Base-by-base conservation (phyloP, 92 coral and sea anemone genomes). In the Heliopora coerulea region DNA sequence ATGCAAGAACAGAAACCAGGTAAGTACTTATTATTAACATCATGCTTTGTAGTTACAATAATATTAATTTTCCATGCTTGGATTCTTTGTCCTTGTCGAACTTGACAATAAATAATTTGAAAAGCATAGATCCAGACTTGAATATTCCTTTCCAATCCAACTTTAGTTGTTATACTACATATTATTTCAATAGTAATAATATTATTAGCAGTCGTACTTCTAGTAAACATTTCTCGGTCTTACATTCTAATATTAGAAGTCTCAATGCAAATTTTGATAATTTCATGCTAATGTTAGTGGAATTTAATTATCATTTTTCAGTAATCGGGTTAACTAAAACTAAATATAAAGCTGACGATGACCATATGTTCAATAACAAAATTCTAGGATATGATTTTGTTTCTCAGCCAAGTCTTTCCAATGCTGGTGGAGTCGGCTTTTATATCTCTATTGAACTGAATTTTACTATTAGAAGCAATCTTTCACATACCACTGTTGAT, bases 391-490 rank as follows among this genome's bases (percentile, higher is more conserved):
- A 84, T 65, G 4, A 33, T 11, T 79, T 79, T 46, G 39, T 79
- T 17, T 70, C 73, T 2, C 81, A 84, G 40, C 75, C 88, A 0
- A 72, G 49, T 35, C 56, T 76, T 33, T 61, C 72, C 23, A 42
- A 64, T 67, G 82, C 63, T 50, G 88, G 88, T 26, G 84, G 85
- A 33, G 84, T 79, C 24, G 74, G 82, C 39, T 68, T 78, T 4
- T 78, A 49, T 46, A 14, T 78, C 41, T n/a, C 18, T 56, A 49
- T 56, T n/a, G 46, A 59, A n/a, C 9, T 59, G 18, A 28, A 34
- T 26, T 63, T 31, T 37, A 3, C 59, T 34, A 49, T 49, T n/a
- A 76, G 82, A 60, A 14, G 42, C 49, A 54, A 31, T 78, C 49
- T 63, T 28, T 29, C 73, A 12, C 33, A 11, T 13, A 2, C 50